These are phyloP conservation scores for Chinchilla lanigera DNA, from an alignment of 2,113 vertebrate species.

Conservation along the genomic window DNA sequence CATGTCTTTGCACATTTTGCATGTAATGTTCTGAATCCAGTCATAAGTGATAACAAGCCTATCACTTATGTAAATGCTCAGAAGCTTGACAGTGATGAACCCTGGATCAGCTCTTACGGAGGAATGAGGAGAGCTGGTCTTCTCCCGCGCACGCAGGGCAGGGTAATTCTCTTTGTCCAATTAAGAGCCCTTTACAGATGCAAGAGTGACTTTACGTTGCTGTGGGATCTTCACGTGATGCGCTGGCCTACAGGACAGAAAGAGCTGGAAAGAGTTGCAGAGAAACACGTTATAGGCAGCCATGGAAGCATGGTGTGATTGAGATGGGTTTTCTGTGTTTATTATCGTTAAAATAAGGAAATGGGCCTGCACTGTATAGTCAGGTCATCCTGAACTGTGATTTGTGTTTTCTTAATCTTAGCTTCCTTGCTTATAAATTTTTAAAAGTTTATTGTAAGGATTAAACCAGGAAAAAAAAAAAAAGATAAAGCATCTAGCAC, in stretches of 20 bases:
- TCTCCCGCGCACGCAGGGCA: not conserved
- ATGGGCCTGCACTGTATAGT: not conserved
- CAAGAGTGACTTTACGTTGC: slow-evolving; percentile 65
- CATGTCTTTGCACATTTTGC: slow-evolving; percentile 68
- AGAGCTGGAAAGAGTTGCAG: slow-evolving; percentile 84
- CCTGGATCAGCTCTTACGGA: not conserved
- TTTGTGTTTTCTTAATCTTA: not conserved
- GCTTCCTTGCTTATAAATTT: not conserved
- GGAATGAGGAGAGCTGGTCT: not conserved
- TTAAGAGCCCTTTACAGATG: not conserved
- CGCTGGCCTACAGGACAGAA: slow-evolving; percentile 86
- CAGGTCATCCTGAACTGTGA: not conserved
- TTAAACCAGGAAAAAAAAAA: not conserved
- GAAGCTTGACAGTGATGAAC: slow-evolving; percentile 39
- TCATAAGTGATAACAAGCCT: slow-evolving; percentile 54
- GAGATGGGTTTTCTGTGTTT: slow-evolving; percentile 78
- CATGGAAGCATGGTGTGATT: slow-evolving; percentile 86
- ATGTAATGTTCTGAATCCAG: slow-evolving; percentile 50
- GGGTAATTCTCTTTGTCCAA: not conserved
- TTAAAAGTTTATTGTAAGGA: not conserved
- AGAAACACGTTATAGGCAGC: slow-evolving; percentile 87
- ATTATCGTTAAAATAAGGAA: not conserved
- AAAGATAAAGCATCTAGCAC: not conserved
- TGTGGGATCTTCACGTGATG: slow-evolving; percentile 91
- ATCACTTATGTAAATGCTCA: slow-evolving; percentile 53